These are phyloP conservation scores for Platysternon megacephalum DNA, from an alignment of 2,113 vertebrate genomes.

Conservation along the genomic window DNA sequence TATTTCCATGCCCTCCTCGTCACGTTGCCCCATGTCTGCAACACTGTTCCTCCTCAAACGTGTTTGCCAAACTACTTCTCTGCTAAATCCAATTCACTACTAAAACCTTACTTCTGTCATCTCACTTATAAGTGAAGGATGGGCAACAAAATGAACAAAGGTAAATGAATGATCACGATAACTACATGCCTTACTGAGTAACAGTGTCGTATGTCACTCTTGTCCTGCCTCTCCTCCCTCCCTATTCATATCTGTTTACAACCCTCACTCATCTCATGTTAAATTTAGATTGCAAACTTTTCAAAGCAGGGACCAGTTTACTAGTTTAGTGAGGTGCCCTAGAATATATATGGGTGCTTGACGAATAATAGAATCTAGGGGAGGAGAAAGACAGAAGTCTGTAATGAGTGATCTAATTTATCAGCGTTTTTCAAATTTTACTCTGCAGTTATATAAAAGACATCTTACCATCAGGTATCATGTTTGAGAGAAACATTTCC, in stretches of 20 bases:
- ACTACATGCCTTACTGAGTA: neutral
- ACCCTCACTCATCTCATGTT: neutral
- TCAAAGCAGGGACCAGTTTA: neutral
- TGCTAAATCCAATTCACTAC: constrained; percentile 34
- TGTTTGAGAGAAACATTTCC: neutral
- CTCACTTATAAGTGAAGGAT: neutral
- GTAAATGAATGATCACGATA: neutral
- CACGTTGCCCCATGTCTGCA: constrained; percentile 32
- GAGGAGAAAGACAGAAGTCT: neutral
- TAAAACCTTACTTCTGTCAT: constrained; percentile 41
- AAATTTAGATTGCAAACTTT: neutral
- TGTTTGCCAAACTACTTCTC: constrained; percentile 10
- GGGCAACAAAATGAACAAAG: neutral
- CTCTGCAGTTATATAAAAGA: neutral
- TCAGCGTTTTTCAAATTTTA: neutral
- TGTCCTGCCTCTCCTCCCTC: neutral
- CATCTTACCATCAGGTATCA: neutral
- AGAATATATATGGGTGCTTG: neutral
- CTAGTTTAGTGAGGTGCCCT: neutral
- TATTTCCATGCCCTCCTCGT: constrained; percentile 26
- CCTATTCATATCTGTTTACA: neutral
- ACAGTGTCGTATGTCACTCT: neutral
- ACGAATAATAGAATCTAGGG: neutral
- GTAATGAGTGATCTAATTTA: neutral
- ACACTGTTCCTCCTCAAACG: neutral